Evolutionary conservation across 2,113 vertebrate species (phyloP).

Genomic region (Leucopsar rothschildi): DNA sequence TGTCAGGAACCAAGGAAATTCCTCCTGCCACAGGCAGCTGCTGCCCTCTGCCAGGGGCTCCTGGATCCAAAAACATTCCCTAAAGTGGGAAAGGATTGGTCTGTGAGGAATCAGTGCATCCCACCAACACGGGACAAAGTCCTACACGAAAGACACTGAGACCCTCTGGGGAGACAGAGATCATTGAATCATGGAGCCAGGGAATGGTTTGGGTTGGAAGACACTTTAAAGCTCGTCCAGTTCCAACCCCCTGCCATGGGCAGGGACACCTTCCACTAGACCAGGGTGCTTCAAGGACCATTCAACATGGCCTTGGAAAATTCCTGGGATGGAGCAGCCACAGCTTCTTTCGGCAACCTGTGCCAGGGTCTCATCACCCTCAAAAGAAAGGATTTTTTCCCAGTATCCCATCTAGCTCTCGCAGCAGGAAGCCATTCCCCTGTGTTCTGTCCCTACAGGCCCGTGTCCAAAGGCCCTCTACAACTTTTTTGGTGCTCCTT

Average conservation of each 20-base stretch:
- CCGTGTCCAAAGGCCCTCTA: not conserved
- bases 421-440: not conserved
- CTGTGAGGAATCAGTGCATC: not conserved
- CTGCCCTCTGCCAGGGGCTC: not conserved
- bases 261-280: not conserved
- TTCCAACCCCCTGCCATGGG: not conserved
- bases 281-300: not conserved
- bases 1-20: not conserved
- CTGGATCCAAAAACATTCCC: not conserved
- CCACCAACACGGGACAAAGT: accelerated
- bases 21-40: not conserved
- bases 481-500: not conserved
- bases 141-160: not conserved
- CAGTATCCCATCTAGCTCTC: no score
- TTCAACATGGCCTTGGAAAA: not conserved
- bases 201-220: not conserved
- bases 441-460: no score
- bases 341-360: not conserved
- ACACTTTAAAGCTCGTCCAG: not conserved
- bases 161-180: not conserved
- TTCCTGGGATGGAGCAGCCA: not conserved
- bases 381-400: not conserved
- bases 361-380: accelerated
- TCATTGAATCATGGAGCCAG: not conserved
- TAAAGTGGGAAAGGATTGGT: not conserved